phyloP scores from a whole-genome alignment of 2,113 vertebrate genomes.

The Nipponia nippon region DNA sequence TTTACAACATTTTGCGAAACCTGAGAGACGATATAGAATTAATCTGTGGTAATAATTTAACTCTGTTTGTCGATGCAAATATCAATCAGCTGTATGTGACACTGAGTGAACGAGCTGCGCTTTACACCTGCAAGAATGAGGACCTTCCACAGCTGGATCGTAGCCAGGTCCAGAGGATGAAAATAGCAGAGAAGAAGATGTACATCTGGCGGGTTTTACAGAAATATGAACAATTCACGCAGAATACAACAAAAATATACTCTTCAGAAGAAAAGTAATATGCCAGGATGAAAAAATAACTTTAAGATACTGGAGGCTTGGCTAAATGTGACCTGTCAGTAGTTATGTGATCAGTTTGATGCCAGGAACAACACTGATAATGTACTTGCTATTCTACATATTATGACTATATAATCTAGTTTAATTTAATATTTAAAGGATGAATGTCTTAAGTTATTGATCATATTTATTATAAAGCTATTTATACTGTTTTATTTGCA shows the following conservation, averaged over 20 bases:
- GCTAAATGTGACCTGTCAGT: background rate
- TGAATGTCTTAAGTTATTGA: background rate
- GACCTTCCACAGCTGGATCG: rapidly evolving
- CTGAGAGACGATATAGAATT: rapidly evolving
- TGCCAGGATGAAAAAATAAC: background rate
- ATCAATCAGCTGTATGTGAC: background rate
- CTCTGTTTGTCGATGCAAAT: rapidly evolving
- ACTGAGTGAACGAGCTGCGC: rapidly evolving
- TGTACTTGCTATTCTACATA: background rate
- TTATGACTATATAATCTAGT: background rate
- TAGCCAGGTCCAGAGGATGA: rapidly evolving
- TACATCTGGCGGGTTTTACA: background rate
- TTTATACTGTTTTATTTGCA: background rate
- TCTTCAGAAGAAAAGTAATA: background rate
- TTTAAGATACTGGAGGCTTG: background rate
- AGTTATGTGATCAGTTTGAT: background rate
- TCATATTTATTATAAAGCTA: slow-evolving; percentile 11
- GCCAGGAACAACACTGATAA: background rate
- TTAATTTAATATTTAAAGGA: slow-evolving; percentile 28
- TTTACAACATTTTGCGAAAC: rapidly evolving
- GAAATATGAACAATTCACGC: background rate
- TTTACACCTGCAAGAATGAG: background rate
- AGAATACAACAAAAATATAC: rapidly evolving
- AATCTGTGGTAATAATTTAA: rapidly evolving
- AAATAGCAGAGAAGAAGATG: rapidly evolving